Evolutionary conservation across 2,113 vertebrate genomes (phyloP), one percentile per base, ranked within the genome.

Genomic region (Macroglossus sobrinus): DNA sequence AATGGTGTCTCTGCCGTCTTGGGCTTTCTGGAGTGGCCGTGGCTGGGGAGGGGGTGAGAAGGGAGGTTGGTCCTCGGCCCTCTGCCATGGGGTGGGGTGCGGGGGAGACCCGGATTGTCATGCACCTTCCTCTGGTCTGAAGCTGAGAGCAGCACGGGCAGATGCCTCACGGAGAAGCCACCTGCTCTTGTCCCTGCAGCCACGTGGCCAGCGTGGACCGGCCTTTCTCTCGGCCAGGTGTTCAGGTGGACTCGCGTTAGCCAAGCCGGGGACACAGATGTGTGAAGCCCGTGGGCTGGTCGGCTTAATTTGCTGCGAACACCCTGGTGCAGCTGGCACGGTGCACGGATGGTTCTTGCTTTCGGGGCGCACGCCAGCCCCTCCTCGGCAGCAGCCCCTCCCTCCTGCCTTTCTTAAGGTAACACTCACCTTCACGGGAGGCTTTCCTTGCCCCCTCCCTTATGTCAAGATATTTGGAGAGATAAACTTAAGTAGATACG

Each of bases 1-100:
- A 80, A 40, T 40, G 50, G 90, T 75, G 90, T 86, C 91, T 78
- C 74, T 33, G 43, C 55, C 21, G 55, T 35, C 85, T 47, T 21
- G 43, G 38, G 7, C 10, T 53, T 59, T 71, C 33, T 81, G 38
- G 43, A 7, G 30, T 43, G 40, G 38, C 43, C 45, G 30, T 40
- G 33, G 28, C 19, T 75, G 33, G 55, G n/a, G 30, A 80, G 47
- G 63, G 13, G 19, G 4, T 63, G 33, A 57, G 19, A 18, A 7
- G 28, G 38, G 40, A 57, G 47, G 50, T 76, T 24, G 12, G 2
- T 35, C 33, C 57, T 93, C 5, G 50, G 45, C n/a, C 61, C 15
- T 92, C 63, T 64, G 22, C 64, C 45, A 30, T 63, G 28, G 5
- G 43, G 43, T 43, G 43, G 7, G 66, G 33, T 47, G 4, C 28